Evolutionary conservation across 2,113 vertebrate genomes (phyloP).

Genomic region (Tretioscincus oriximinensis): DNA sequence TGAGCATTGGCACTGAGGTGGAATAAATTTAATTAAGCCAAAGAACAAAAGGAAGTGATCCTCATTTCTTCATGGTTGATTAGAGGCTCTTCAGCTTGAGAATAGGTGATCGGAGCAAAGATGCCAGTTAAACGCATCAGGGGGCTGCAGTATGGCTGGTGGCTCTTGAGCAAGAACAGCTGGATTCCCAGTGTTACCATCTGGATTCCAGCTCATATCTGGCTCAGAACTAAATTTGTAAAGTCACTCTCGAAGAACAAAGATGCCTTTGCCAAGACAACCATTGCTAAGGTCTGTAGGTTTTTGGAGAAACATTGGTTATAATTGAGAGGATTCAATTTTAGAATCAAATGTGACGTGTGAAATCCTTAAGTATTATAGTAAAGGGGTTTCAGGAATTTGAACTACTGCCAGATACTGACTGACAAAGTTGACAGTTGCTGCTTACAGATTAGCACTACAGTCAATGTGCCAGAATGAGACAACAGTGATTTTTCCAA

Average conservation of each 20-base stretch:
- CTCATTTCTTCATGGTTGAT: conserved; percentile 63
- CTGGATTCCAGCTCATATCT: conserved; percentile 48
- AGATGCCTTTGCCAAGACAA: conserved; percentile 29
- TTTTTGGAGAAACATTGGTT: conserved; percentile 33
- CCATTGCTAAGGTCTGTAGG: neutral
- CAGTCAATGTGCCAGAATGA: neutral
- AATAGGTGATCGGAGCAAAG: conserved; percentile 50
- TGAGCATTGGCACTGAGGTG: conserved; percentile 59
- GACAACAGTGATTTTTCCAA: neutral
- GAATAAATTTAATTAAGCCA: conserved; percentile 76
- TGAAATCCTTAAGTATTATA: conserved; percentile 33
- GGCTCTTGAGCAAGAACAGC: conserved; percentile 48
- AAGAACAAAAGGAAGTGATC: conserved; percentile 70
- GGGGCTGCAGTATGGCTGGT: conserved; percentile 39
- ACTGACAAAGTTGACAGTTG: neutral
- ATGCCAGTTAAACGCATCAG: conserved; percentile 55
- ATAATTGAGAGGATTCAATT: conserved; percentile 43
- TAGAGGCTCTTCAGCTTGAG: conserved; percentile 65
- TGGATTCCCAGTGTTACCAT: conserved; percentile 53
- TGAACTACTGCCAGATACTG: neutral
- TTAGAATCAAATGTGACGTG: conserved; percentile 39
- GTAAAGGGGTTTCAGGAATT: conserved; percentile 33
- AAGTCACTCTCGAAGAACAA: conserved; percentile 37
- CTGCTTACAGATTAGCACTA: too few species aligned
- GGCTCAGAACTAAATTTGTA: conserved; percentile 25